Evolutionary conservation across 2,797 vertebrate species (phyloP).

Genomic region (Sardinella longiceps): DNA sequence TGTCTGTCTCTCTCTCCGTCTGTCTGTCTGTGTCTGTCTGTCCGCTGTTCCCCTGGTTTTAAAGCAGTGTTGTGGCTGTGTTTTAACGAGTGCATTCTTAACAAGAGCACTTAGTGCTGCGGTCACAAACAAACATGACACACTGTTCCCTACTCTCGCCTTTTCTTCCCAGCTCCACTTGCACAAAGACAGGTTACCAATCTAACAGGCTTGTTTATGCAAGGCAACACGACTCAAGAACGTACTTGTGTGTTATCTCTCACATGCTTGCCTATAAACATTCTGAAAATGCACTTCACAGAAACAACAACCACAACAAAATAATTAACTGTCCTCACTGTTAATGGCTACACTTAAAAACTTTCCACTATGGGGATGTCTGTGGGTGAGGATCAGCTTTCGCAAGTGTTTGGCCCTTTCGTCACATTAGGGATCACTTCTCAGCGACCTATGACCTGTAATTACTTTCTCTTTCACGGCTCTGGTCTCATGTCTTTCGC

Average conservation of each 20-base stretch:
- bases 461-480: constrained; percentile 54
- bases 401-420: not conserved
- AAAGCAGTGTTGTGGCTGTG: not conserved
- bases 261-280: not conserved
- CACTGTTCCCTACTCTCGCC: constrained; percentile 12
- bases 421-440: not conserved
- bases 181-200: not conserved
- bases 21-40: not conserved
- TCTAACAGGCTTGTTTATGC: not conserved
- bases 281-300: no score
- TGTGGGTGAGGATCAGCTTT: not conserved
- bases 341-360: not conserved
- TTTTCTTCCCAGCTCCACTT: not conserved
- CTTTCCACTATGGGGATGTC: not conserved
- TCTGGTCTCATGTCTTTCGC: not conserved
- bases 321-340: not conserved
- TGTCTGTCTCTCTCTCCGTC: not conserved
- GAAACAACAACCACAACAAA: not conserved
- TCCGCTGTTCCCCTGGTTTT: not conserved
- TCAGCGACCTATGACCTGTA: constrained; percentile 17
- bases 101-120: constrained; percentile 22
- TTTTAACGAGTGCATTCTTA: constrained; percentile 25
- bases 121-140: constrained; percentile 27
- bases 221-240: not conserved
- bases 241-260: not conserved